Base-by-base conservation (phyloP, 1,140 invertebrate species). In the Drosophila mayri region DNA sequence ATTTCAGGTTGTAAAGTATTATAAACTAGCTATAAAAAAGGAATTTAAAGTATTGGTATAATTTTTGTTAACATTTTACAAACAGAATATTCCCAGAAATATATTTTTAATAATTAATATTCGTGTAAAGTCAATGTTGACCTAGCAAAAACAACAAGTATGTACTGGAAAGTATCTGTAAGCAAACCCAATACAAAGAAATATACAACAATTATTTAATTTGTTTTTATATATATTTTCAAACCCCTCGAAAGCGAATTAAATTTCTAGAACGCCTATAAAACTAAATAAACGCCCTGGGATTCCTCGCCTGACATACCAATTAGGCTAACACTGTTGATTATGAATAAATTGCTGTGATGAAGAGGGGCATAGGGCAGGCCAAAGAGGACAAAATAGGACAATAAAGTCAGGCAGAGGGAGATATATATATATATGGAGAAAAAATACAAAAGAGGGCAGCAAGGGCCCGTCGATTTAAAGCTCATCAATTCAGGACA, bases 401-500 rank as follows among this genome's bases (percentile, higher is more conserved):
- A 16, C 25, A 25, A 67, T 54, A 80, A 60, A 20, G 30, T 40
- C 30, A 22, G 37, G 22, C 38, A 5, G 28, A 30, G 47, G 14
- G 61, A 28, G 22, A 30, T 14, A 62, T 46, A 52, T 30, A 44
- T 18, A 35, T 10, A 35, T 18, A 35, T 10, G 11, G 30, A 30
- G 10, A 50, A 50, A 18, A 22, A 62, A 50, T 52, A 57, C 22
- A 61, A 43, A 30, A 37, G n/a, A 52, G 30, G 46, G 11, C 6
- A 32, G 41, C 41, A 11, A 30, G 22, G 46, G 6, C 50, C 54
- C 8, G 74, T 60, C 85, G 84, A 88, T 88, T 88, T 90, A 90
- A 88, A 88, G 76, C 84, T 72, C 85, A 88, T 88, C 85, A 88
- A 85, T 90, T 90, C 82, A 63, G 72, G 76, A 66, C 68, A 82